Conservation (phyloP, 2,797 vertebrate species). For the Cygnus olor region DNA sequence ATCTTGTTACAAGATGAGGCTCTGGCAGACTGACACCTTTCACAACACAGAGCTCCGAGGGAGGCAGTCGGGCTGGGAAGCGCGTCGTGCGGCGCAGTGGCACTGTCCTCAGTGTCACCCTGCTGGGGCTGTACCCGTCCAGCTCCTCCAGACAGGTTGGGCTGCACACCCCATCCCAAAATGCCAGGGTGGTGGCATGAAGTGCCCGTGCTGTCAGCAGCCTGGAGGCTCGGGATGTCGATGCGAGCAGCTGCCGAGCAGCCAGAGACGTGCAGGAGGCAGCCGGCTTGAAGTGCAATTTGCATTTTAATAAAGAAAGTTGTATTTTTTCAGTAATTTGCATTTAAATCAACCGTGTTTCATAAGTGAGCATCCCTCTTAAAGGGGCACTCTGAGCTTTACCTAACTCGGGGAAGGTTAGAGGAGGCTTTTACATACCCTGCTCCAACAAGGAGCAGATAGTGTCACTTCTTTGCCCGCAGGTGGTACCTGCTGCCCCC, state of each 20-base stretch:
- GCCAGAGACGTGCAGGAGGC: neutral
- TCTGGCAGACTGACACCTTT: constrained; percentile 15
- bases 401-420: neutral
- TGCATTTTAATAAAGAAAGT: constrained; percentile 80
- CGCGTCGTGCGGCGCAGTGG: fast-evolving
- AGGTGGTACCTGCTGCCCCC: neutral
- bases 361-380: neutral
- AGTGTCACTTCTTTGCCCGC: neutral
- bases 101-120: no score
- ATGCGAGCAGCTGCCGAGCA: neutral
- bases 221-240: neutral
- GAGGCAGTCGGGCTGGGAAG: neutral
- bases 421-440: neutral
- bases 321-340: constrained; percentile 71
- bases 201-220: neutral
- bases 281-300: constrained; percentile 61
- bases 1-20: neutral
- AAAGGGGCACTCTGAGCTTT: neutral
- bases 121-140: fast-evolving
- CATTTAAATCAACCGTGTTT: constrained; percentile 75
- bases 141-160: neutral
- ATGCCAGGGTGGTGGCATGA: fast-evolving
- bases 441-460: neutral
- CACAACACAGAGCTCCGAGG: neutral
- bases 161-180: neutral